Evolutionary conservation across 2,113 vertebrate genomes (phyloP).

Genomic region (Chamaetylas fuelleborni): DNA sequence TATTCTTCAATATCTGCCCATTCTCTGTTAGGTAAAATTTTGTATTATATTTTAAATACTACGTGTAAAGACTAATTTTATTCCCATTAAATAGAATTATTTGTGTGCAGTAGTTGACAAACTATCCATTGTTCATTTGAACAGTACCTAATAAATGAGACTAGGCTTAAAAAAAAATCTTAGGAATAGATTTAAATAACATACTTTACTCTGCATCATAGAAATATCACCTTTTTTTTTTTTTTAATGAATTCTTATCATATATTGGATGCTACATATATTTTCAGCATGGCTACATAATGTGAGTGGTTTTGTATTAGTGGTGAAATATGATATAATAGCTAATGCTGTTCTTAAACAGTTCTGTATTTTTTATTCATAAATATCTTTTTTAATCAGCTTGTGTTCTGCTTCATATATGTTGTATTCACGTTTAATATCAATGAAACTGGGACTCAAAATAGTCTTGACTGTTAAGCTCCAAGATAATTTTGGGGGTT

Average conservation of each 20-base stretch:
- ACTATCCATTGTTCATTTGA: neutral
- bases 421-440: neutral
- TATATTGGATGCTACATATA: neutral
- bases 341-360: neutral
- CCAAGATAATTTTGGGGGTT: neutral
- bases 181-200: neutral
- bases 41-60: neutral
- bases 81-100: neutral
- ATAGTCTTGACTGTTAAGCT: neutral
- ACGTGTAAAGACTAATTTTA: neutral
- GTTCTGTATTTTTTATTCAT: neutral
- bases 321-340: neutral
- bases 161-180: neutral
- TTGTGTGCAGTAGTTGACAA: neutral
- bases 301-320: neutral
- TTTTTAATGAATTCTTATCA: neutral
- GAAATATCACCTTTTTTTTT: neutral
- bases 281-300: neutral
- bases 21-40: neutral
- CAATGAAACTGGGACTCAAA: conserved; percentile 12
- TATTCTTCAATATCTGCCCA: neutral
- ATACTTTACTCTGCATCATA: neutral
- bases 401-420: neutral
- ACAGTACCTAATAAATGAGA: neutral
- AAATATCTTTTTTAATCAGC: neutral